phyloP scores from a whole-genome alignment of 2,888 invertebrate species.

The Drosophila vallismaia region DNA sequence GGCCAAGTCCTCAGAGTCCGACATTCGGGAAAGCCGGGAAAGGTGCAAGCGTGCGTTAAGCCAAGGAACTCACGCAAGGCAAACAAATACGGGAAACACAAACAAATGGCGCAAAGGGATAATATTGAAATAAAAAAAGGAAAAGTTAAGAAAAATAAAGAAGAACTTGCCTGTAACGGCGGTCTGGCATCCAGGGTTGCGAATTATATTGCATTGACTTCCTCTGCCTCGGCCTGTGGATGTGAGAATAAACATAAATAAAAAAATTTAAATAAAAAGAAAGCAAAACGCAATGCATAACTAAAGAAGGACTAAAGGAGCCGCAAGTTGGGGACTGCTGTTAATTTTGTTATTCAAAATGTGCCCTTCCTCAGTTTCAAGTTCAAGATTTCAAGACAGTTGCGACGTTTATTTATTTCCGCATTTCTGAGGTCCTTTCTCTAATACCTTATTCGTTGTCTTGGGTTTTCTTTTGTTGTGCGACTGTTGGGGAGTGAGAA shows the following conservation, averaged over 20 bases:
- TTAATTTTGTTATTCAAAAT: conserved; percentile 83
- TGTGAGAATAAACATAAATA: conserved; percentile 51
- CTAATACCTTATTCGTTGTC: conserved; percentile 46
- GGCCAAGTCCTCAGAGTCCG: conserved; percentile 43
- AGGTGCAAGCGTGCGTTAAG: conserved; percentile 77
- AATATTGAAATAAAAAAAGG: conserved; percentile 24
- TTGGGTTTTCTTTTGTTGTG: conserved; percentile 70
- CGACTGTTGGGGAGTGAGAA: conserved; percentile 7
- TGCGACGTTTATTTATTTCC: conserved; percentile 84
- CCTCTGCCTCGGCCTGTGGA: conserved; percentile 59
- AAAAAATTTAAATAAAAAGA: conserved; percentile 56
- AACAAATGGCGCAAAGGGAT: conserved; percentile 28
- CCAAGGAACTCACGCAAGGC: conserved; percentile 47
- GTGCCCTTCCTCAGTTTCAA: conserved; percentile 52
- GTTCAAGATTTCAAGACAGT: conserved; percentile 49
- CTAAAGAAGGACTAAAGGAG: conserved; percentile 51
- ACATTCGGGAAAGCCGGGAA: conserved; percentile 28
- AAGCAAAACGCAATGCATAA: conserved; percentile 61
- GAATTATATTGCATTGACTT: conserved; percentile 44
- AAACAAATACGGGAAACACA: conserved; percentile 50
- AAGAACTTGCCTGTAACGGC: conserved; percentile 62
- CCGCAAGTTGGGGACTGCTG: conserved; percentile 47
- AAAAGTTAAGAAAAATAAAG: conserved; percentile 22
- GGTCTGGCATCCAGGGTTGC: conserved; percentile 34
- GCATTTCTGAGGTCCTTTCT: conserved; percentile 66